Evolutionary conservation across 2,888 invertebrate genomes (phyloP).

Genomic region (Spilosoma lubricipeda): DNA sequence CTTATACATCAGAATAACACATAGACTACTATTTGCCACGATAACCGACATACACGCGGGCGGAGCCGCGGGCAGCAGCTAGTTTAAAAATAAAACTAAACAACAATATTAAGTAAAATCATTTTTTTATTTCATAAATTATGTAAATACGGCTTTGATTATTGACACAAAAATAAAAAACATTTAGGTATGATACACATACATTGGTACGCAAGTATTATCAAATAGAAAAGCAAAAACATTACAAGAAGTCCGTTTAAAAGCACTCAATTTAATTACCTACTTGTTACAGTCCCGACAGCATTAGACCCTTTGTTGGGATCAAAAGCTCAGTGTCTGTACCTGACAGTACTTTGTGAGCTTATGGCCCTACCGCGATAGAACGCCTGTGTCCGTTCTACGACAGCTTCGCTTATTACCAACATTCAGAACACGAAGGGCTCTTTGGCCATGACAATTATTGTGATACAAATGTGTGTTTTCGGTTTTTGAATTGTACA

Average conservation of each 20-base stretch:
- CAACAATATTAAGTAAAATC: no score
- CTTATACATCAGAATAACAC: no score
- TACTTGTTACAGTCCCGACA: slow-evolving; percentile 38
- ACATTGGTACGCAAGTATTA: not conserved
- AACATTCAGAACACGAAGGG: slow-evolving; percentile 26
- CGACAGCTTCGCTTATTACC: slow-evolving; percentile 34
- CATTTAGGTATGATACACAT: no score
- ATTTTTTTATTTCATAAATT: no score
- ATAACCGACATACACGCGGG: no score
- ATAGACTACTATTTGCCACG: no score
- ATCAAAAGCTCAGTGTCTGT: slow-evolving; percentile 56
- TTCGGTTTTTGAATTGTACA: not conserved
- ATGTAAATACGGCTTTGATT: no score
- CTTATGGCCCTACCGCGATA: slow-evolving; percentile 54
- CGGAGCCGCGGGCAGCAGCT: no score
- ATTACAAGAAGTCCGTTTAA: slow-evolving; percentile 8
- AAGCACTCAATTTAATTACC: slow-evolving; percentile 42
- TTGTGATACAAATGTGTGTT: slow-evolving; percentile 3
- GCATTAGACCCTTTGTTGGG: slow-evolving; percentile 44
- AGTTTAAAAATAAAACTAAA: no score
- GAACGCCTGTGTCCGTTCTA: slow-evolving; percentile 22
- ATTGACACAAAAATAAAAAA: no score
- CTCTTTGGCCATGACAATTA: slow-evolving; percentile 29
- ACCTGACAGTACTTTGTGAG: slow-evolving; percentile 73
- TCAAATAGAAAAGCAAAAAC: slow-evolving; percentile 1